Evolutionary conservation across 2,113 vertebrate species (phyloP).

Genomic region (Otus sunia): DNA sequence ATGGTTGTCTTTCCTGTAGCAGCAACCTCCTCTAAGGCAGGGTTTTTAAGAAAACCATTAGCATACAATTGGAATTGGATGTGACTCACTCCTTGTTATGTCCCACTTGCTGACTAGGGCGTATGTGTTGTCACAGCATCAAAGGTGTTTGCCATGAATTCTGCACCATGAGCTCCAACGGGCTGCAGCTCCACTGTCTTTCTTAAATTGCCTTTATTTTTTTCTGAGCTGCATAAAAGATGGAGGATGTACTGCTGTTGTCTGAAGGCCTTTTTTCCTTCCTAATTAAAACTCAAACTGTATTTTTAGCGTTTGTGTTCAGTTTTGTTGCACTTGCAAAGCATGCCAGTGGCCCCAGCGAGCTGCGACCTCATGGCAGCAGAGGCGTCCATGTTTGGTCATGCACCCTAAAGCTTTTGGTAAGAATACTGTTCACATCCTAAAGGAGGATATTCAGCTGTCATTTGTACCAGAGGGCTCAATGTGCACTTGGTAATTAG

Average conservation of each 20-base stretch:
- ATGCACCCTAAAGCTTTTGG: conserved; percentile 40
- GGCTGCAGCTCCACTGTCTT: not conserved
- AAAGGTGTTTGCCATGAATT: not conserved
- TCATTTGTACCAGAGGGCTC: not conserved
- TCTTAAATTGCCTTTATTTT: not conserved
- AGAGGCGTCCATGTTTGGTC: conserved; percentile 52
- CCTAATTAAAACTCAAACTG: not conserved
- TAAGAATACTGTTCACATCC: not conserved
- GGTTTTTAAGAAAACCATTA: not conserved
- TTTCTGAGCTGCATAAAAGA: not conserved
- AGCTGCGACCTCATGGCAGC: not conserved
- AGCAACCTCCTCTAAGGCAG: not conserved
- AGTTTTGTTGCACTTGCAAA: not conserved
- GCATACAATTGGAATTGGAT: not conserved
- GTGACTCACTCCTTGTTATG: not conserved
- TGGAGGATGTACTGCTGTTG: not conserved
- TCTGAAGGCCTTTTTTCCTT: not conserved
- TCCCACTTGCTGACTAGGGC: not conserved
- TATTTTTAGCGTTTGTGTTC: not conserved
- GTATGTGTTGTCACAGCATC: not conserved
- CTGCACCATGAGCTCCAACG: not conserved
- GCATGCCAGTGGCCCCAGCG: not conserved
- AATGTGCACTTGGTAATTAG: not conserved
- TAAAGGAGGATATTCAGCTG: conserved; percentile 2
- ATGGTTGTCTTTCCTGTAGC: not conserved